These are phyloP conservation scores for Cheilosia scutellata DNA, from an alignment of 2,888 invertebrate species.

Conservation along the genomic window DNA sequence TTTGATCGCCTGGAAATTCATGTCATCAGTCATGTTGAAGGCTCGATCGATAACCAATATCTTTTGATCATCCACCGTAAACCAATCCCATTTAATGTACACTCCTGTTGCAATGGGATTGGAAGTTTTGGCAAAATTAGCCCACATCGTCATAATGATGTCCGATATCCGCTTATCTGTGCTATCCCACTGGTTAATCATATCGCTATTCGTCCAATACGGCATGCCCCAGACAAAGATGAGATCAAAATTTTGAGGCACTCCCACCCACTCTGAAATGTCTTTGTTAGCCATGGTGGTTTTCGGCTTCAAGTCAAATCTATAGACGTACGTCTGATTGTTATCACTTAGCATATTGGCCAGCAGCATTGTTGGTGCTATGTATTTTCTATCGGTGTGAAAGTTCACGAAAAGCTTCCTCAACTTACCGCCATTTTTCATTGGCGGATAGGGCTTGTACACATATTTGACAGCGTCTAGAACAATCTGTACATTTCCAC, in stretches of 20 bases:
- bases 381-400: constrained; percentile 90
- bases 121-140: constrained; percentile 90
- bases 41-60: constrained; percentile 90
- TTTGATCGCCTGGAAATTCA: constrained; percentile 91
- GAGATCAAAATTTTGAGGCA: constrained; percentile 92
- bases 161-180: constrained; percentile 92
- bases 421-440: constrained; percentile 86
- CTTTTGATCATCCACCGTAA: constrained; percentile 88
- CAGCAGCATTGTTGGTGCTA: constrained; percentile 88
- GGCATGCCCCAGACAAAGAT: constrained; percentile 93
- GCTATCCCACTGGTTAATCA: constrained; percentile 89
- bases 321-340: constrained; percentile 88
- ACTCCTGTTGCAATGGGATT: constrained; percentile 89
- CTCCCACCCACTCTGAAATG: constrained; percentile 91
- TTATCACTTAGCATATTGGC: constrained; percentile 87
- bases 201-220: constrained; percentile 87
- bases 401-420: constrained; percentile 89
- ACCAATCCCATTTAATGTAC: constrained; percentile 91
- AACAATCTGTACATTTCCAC: constrained; percentile 88
- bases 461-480: constrained; percentile 91
- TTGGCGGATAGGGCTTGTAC: constrained; percentile 89
- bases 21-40: constrained; percentile 90
- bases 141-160: constrained; percentile 92
- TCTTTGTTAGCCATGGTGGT: constrained; percentile 87
- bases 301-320: constrained; percentile 90